Percentiles rank a stretch among this genome's conserved stretches.
Evolutionary conservation across 2,888 invertebrate genomes (phyloP).

Genomic region (Aradus depressus): DNA sequence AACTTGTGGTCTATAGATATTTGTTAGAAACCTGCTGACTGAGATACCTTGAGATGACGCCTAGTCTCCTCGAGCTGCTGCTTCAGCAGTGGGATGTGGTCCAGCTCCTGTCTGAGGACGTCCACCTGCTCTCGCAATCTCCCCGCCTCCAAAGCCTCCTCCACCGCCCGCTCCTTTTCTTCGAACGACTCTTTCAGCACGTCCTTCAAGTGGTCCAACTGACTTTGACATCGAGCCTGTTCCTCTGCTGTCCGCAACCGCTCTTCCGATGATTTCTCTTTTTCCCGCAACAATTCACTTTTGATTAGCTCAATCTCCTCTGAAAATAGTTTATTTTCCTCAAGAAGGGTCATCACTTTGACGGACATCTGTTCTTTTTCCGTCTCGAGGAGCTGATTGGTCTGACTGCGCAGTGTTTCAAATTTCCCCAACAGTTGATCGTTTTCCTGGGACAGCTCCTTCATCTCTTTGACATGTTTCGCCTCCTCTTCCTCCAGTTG

Average conservation of each 20-base stretch:
- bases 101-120: slow-evolving; percentile 33
- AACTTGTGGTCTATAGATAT: too few relatives aligned
- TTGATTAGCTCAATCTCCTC: too few relatives aligned
- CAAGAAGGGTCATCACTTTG: too few relatives aligned
- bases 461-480: slow-evolving; percentile 3
- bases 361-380: slow-evolving; percentile 8
- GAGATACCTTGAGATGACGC: slow-evolving; percentile 14
- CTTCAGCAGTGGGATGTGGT: slow-evolving; percentile 32
- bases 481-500: neutral
- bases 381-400: slow-evolving; percentile 2
- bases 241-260: too few relatives aligned
- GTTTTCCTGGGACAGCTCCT: slow-evolving; percentile 9
- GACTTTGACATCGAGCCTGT: too few relatives aligned
- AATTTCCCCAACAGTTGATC: slow-evolving; percentile 9
- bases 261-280: too few relatives aligned
- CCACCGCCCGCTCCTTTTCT: slow-evolving; percentile 9
- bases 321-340: too few relatives aligned
- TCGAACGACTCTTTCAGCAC: slow-evolving; percentile 10
- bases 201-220: slow-evolving; percentile 12
- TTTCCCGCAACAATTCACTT: too few relatives aligned
- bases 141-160: slow-evolving; percentile 27
- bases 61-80: slow-evolving; percentile 30
- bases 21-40: neutral
- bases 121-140: slow-evolving; percentile 32
- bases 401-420: slow-evolving; percentile 7